Percentiles rank a stretch among this genome's conserved stretches.
These are phyloP conservation scores for Champsocephalus esox DNA, from an alignment of 2,797 vertebrate species.

Conservation along the genomic window DNA sequence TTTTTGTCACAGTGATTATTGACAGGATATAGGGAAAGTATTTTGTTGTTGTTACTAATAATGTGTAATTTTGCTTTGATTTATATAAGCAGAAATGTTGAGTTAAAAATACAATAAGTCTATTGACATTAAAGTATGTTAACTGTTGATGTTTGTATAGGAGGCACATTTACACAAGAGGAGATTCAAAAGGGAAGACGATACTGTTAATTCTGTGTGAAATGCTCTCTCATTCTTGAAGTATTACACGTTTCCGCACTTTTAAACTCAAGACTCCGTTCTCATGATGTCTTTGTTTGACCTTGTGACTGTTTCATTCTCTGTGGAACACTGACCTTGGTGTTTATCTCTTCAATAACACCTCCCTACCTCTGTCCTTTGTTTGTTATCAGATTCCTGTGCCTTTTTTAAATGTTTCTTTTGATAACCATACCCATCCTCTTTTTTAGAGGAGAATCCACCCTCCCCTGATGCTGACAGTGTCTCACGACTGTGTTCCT, in stretches of 20 bases:
- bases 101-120: slow-evolving; percentile 3
- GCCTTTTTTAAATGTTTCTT: not conserved
- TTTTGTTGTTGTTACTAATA: not conserved
- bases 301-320: slow-evolving; percentile 58
- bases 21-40: not conserved
- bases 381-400: slow-evolving; percentile 37
- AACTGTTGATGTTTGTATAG: not conserved
- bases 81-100: not conserved
- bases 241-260: not conserved
- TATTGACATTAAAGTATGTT: not conserved
- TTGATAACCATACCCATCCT: slow-evolving; percentile 5
- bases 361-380: slow-evolving; percentile 56
- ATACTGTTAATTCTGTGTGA: slow-evolving; percentile 5
- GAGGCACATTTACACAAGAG: not conserved
- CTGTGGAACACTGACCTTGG: slow-evolving; percentile 62
- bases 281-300: slow-evolving; percentile 44
- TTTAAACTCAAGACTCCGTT: slow-evolving; percentile 27
- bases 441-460: slow-evolving; percentile 49
- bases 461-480: slow-evolving; percentile 10
- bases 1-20: not conserved
- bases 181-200: not conserved
- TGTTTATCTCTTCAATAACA: slow-evolving; percentile 53
- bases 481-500: slow-evolving; percentile 41
- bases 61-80: not conserved
- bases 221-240: slow-evolving; percentile 1